These are phyloP conservation scores for Lacerta viridis DNA, from an alignment of 2,797 vertebrate species.

Conservation along the genomic window DNA sequence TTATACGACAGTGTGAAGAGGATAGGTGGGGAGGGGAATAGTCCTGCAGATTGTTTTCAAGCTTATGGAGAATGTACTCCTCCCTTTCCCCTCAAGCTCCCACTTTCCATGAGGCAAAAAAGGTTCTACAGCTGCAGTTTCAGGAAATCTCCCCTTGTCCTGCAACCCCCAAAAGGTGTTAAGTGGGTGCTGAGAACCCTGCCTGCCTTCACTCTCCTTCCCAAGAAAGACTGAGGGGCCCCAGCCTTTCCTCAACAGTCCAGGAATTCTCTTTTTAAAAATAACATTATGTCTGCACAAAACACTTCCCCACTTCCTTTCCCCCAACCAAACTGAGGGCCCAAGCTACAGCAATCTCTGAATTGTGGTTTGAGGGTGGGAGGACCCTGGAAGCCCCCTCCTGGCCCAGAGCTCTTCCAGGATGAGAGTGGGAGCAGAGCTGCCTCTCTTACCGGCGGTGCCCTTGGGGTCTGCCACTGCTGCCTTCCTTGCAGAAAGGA, in stretches of 20 bases:
- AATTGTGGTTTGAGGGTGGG: background rate
- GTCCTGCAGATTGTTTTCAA: background rate
- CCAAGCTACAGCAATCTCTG: background rate
- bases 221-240: background rate
- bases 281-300: background rate
- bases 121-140: background rate
- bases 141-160: background rate
- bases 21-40: too few relatives aligned
- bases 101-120: background rate
- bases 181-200: background rate
- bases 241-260: background rate
- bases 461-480: too few relatives aligned
- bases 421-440: too few relatives aligned
- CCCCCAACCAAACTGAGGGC: background rate
- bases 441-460: background rate
- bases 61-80: background rate
- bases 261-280: background rate
- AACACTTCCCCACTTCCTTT: background rate
- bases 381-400: background rate
- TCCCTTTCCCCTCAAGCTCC: background rate
- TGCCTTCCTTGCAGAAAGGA: background rate
- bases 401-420: too few relatives aligned
- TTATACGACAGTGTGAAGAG: background rate
- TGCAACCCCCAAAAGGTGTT: background rate
- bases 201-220: background rate